These are phyloP conservation scores for Symphodus melops DNA, from an alignment of 2,113 vertebrate species.

Conservation along the genomic window DNA sequence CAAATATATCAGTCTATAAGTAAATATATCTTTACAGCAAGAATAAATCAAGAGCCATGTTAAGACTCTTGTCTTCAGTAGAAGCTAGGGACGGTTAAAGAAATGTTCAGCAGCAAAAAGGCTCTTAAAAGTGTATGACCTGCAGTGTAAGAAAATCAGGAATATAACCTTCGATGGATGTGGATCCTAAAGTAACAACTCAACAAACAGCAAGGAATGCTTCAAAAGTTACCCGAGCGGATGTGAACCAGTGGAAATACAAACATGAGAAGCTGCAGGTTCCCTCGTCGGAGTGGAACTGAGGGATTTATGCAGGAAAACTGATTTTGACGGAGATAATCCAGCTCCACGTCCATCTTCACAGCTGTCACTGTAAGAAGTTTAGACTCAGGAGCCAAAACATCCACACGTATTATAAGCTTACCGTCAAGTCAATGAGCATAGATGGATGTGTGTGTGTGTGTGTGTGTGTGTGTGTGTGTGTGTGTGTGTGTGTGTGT, in stretches of 20 bases:
- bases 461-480: background rate
- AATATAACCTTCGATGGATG: conserved; percentile 29
- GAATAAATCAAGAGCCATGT: conserved; percentile 53
- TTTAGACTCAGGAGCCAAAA: conserved; percentile 1
- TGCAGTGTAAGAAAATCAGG: conserved; percentile 41
- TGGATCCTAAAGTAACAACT: conserved; percentile 56
- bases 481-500: no score
- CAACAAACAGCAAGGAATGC: conserved; percentile 45
- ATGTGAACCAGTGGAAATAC: background rate
- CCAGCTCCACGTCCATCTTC: conserved; percentile 25
- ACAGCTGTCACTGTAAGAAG: conserved; percentile 1
- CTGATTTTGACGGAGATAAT: conserved; percentile 3
- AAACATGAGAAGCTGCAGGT: conserved; percentile 19
- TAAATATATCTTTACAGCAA: conserved; percentile 78
- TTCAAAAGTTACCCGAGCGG: background rate
- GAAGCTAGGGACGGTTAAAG: conserved; percentile 2
- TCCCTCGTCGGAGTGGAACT: background rate
- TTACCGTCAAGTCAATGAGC: background rate
- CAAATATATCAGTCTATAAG: conserved; percentile 80
- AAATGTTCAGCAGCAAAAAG: conserved; percentile 25
- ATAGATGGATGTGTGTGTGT: background rate
- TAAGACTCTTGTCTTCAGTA: conserved; percentile 13
- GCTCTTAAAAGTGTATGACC: conserved; percentile 23
- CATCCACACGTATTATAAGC: background rate
- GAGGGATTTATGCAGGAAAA: conserved; percentile 2